Percentiles rank a stretch among this genome's conserved stretches.
phyloP scores from a whole-genome alignment of 2,797 vertebrate species.

The Cheirogaleus major region DNA sequence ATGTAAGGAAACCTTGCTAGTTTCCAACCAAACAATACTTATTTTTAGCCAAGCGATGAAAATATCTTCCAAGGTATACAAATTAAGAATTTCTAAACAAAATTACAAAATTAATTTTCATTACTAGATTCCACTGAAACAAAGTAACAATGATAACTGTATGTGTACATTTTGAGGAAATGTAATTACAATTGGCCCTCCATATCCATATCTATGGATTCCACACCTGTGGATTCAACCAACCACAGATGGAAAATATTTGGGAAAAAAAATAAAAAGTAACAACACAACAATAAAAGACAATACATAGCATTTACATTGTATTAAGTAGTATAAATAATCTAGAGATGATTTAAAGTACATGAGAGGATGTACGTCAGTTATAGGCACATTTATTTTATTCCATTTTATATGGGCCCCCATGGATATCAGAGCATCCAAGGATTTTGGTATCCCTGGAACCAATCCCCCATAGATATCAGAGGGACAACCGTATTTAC shows the following conservation, averaged over 20 bases:
- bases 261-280: neutral
- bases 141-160: neutral
- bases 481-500: neutral
- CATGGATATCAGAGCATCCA: neutral
- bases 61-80: neutral
- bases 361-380: no score
- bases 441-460: neutral
- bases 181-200: neutral
- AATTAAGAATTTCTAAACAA: slow-evolving; percentile 27
- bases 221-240: neutral
- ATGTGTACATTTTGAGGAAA: neutral
- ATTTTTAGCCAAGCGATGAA: neutral
- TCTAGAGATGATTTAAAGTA: neutral
- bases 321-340: neutral
- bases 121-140: slow-evolving; percentile 1
- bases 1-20: neutral
- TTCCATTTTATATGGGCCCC: neutral
- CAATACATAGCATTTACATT: neutral
- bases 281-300: neutral
- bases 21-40: neutral
- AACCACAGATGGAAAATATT: neutral
- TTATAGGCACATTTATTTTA: neutral
- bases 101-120: slow-evolving; percentile 33
- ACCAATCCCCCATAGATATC: neutral
- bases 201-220: neutral